Conservation (phyloP, 2,797 vertebrate genomes). For the Acanthurus leucopareius region DNA sequence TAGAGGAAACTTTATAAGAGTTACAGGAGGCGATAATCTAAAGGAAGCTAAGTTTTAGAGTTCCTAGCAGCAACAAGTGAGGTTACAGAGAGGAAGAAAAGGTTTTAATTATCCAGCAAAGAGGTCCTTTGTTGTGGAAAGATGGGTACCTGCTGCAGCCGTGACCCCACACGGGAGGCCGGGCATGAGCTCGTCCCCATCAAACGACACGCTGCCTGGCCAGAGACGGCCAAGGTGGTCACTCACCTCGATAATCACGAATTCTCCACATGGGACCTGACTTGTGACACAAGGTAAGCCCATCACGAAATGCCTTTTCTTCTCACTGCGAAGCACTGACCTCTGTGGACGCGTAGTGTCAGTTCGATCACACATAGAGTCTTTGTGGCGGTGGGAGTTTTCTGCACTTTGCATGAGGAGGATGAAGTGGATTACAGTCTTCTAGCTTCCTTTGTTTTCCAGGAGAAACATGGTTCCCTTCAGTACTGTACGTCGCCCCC, state of each 20-base stretch:
- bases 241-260: conserved; percentile 43
- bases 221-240: conserved; percentile 35
- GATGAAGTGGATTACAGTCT: conserved; percentile 28
- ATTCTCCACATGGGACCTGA: conserved; percentile 71
- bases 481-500: conserved; percentile 5
- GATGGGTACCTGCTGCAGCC: conserved; percentile 80
- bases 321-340: background rate
- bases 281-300: conserved; percentile 55
- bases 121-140: background rate
- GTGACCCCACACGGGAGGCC: conserved; percentile 25
- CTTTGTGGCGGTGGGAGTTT: background rate
- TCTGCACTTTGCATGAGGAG: conserved; percentile 1
- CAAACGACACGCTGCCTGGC: conserved; percentile 55
- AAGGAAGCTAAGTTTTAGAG: background rate
- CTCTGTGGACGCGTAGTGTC: background rate
- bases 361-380: background rate
- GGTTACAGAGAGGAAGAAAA: background rate
- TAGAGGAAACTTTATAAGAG: background rate
- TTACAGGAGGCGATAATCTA: background rate
- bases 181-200: conserved; percentile 67
- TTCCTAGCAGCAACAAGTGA: background rate
- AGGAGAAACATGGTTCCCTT: conserved; percentile 13
- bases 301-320: too few species aligned
- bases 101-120: background rate
- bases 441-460: conserved; percentile 42